A percentile compares a stretch with the other conserved stretches of the same genome.
Conservation (phyloP, 2,797 vertebrate species). For the Buceros bicornis region DNA sequence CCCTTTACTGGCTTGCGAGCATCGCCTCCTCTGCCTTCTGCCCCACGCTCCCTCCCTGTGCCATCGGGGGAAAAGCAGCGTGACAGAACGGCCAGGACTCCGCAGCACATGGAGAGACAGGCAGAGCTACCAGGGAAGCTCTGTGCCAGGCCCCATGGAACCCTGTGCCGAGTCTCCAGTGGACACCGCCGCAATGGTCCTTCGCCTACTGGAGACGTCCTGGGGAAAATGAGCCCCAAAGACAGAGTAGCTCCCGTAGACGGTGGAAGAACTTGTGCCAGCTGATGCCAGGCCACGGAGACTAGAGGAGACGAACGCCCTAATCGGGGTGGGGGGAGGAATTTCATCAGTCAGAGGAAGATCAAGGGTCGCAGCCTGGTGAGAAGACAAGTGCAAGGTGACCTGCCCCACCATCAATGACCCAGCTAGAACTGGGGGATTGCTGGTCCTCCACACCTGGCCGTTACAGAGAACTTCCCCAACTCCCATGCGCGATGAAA, state of each 20-base stretch:
- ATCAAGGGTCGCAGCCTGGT: neutral
- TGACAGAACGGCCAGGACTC: neutral
- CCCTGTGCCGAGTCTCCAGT: neutral
- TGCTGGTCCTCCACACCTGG: neutral
- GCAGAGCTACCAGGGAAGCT: neutral
- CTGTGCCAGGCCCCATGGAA: neutral
- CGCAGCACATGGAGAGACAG: neutral
- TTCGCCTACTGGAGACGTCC: rapidly evolving
- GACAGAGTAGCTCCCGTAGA: neutral
- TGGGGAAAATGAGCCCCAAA: neutral
- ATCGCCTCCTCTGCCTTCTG: neutral
- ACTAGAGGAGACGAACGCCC: neutral
- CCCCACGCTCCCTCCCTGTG: neutral
- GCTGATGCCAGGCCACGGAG: neutral
- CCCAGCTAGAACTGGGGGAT: neutral
- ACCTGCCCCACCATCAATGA: neutral
- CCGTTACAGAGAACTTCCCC: neutral
- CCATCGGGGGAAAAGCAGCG: neutral
- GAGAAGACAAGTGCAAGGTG: neutral
- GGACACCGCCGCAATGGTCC: neutral
- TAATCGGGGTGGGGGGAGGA: neutral
- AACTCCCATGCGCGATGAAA: rapidly evolving
- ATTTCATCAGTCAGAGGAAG: neutral
- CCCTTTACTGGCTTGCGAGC: neutral
- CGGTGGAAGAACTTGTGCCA: neutral